These are phyloP conservation scores for Ennomos erosarius DNA, from an alignment of 2,888 invertebrate genomes.

Conservation along the genomic window DNA sequence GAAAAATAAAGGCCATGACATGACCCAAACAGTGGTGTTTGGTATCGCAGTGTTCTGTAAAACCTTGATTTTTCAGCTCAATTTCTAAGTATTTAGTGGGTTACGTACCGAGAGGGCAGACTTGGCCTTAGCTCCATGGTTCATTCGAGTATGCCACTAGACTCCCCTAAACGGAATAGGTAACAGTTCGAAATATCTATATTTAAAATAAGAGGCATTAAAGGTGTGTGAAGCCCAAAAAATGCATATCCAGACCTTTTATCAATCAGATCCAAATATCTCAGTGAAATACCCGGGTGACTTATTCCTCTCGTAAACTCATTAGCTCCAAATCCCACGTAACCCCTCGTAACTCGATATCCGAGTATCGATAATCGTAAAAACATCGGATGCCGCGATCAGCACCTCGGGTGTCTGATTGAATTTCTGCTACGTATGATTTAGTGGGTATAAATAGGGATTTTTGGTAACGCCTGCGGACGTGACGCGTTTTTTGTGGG, in stretches of 20 bases:
- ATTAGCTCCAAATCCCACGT: constrained; percentile 31
- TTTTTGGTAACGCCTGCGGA: constrained; percentile 45
- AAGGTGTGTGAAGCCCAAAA: no score
- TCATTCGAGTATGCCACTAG: no score
- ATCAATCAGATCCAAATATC: constrained; percentile 1
- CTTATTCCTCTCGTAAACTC: constrained; percentile 19
- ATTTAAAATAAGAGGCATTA: no score
- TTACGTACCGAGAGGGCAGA: no score
- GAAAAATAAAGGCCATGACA: constrained; percentile 4
- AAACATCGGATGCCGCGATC: constrained; percentile 36
- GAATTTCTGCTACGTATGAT: constrained; percentile 72
- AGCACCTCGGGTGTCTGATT: constrained; percentile 61
- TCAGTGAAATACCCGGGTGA: neutral
- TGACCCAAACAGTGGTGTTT: neutral
- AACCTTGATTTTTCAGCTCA: no score
- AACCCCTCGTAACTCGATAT: constrained; percentile 37
- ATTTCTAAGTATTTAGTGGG: no score
- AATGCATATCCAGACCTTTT: no score
- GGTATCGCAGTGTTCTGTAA: neutral
- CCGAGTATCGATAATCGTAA: constrained; percentile 40
- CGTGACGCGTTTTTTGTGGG: constrained; percentile 40
- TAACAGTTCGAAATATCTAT: no score
- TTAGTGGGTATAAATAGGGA: constrained; percentile 67
- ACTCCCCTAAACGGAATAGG: no score
- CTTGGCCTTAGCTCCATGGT: no score